Conservation (phyloP, 1,140 invertebrate species). For the Zaprionus africanus region DNA sequence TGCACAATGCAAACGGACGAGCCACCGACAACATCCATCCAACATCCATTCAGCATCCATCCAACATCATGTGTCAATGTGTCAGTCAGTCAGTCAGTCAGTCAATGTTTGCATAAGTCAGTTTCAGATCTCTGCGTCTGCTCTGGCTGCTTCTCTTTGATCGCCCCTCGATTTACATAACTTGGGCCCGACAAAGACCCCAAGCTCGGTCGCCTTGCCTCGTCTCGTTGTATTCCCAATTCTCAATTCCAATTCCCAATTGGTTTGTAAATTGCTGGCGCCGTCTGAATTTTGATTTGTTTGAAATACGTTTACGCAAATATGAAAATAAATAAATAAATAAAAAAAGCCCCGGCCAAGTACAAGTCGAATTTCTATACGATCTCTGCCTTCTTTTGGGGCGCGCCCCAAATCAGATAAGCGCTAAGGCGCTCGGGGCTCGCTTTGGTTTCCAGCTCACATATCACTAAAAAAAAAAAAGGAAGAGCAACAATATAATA, state of each 20-base stretch:
- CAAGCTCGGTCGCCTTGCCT: constrained; percentile 14
- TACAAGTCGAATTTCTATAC: constrained; percentile 27
- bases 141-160: constrained; percentile 49
- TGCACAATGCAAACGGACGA: constrained; percentile 56
- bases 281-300: constrained; percentile 77
- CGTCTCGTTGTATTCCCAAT: constrained; percentile 3
- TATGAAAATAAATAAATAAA: constrained; percentile 69
- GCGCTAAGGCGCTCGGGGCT: constrained; percentile 2
- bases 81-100: constrained; percentile 63
- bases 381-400: constrained; percentile 14
- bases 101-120: constrained; percentile 72
- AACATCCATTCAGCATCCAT: not conserved
- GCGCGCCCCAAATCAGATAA: constrained; percentile 44
- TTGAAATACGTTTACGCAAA: constrained; percentile 56
- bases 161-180: constrained; percentile 72
- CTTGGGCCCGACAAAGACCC: constrained; percentile 68
- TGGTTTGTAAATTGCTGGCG: constrained; percentile 64
- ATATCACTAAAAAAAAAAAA: constrained; percentile 13
- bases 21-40: constrained; percentile 7
- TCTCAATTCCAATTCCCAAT: constrained; percentile 37
- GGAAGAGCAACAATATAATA: not conserved
- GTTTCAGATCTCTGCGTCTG: constrained; percentile 15
- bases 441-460: constrained; percentile 36
- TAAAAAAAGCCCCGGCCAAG: constrained; percentile 14
- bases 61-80: constrained; percentile 57